Base-by-base conservation (phyloP, 2,888 invertebrate species). In the Ommatoiulus sabulosus region DNA sequence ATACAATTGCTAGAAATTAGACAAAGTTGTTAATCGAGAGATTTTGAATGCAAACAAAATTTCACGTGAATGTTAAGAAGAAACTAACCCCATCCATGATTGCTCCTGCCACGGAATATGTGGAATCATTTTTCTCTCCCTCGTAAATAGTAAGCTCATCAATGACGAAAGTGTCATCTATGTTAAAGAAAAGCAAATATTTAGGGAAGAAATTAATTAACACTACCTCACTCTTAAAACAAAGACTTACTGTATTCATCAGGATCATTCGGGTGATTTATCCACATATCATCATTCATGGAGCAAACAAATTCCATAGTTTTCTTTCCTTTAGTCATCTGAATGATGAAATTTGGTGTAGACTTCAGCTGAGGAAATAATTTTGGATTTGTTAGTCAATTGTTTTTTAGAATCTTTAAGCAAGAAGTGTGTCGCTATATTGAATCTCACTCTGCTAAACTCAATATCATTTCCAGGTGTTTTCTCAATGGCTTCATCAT, bases 131-230 rank as follows among this genome's bases (percentile, higher is more conserved):
- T 95, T 96, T 96, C 91, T 97, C 96, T 24, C 97, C 97, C 90
- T 97, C 95, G 92, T 95, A 97, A 90, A 99, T 94, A 5, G 97
- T 96, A 90, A 99, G 94, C 93, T 99, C 99, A 92, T 98, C 97
- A 91, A 99, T 98, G 87, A 97, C 96, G 92, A 97, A 98, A 15
- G 97, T 94, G 92, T 98, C 98, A 94, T 96, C 97, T 97, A 92
- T 17, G 43, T 15, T n/a, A 20, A 86, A 24, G 63, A 84, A 80
- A 87, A 8, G 46, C 80, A 15, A n/a, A 80, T 10, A 80, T 20
- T 87, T 3, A 20, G 6, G 17, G 4, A 6, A 6, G 63, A 10
- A 85, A 15, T 20, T n/a, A 63, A 87, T 12, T 5, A 20, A 80
- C 43, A 63, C 43, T 7, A 46, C 52, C n/a, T 12, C 10, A 84